phyloP scores from a whole-genome alignment of 1,140 invertebrate species.

The Macrobrachium nipponense region DNA sequence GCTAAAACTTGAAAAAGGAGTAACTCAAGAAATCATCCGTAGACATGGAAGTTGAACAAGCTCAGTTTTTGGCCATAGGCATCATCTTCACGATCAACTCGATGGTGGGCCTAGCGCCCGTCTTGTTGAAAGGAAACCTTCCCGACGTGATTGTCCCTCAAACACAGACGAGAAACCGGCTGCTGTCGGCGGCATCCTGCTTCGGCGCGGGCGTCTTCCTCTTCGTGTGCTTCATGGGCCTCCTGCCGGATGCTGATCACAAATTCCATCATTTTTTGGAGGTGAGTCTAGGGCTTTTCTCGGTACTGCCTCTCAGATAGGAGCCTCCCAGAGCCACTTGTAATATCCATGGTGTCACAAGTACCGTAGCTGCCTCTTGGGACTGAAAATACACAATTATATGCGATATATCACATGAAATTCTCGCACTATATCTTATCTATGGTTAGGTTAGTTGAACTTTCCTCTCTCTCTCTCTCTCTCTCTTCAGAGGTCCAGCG shows the following conservation, averaged over 20 bases:
- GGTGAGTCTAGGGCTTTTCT: conserved; percentile 23
- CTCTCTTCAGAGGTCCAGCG: no score
- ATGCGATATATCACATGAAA: no score
- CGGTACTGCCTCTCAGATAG: no score
- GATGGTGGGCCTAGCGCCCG: conserved; percentile 47
- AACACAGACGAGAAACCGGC: background rate
- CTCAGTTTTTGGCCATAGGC: conserved; percentile 58
- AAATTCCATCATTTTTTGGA: conserved; percentile 61
- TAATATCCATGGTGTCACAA: background rate
- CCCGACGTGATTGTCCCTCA: conserved; percentile 10
- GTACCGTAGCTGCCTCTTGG: background rate
- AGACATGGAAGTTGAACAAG: conserved; percentile 44
- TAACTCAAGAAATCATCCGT: no score
- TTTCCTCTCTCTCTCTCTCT: no score
- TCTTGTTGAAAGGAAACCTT: conserved; percentile 17
- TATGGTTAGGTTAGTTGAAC: no score
- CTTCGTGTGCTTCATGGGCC: conserved; percentile 63
- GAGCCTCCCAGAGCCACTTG: background rate
- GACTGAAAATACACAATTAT: background rate
- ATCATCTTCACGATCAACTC: conserved; percentile 56
- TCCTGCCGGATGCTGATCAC: conserved; percentile 59
- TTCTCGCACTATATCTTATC: no score
- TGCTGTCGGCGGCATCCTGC: conserved; percentile 59
- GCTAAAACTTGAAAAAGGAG: no score
- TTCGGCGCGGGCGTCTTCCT: conserved; percentile 62